Evolutionary conservation across 1,140 invertebrate species (phyloP).

Genomic region (Hydropsyche tenuis): DNA sequence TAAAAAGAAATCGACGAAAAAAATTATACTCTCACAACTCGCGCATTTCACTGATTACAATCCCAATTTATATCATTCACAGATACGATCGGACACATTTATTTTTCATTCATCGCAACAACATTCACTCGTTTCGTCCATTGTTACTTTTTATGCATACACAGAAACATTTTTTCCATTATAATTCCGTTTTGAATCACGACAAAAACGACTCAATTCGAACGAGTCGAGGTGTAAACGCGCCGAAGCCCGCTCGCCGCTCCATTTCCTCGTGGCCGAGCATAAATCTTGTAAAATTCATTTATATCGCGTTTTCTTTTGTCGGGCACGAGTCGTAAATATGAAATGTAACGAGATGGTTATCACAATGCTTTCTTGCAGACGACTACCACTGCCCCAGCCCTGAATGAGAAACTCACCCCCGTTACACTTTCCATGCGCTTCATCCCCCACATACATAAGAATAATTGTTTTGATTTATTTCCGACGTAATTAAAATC

Average conservation of each 20-base stretch:
- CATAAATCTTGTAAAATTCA: constrained; percentile 24
- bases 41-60: neutral
- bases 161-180: too few species aligned
- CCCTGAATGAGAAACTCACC: neutral
- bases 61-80: neutral
- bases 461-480: constrained; percentile 43
- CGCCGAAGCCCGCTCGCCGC: neutral
- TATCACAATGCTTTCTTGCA: constrained; percentile 27
- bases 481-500: constrained; percentile 35
- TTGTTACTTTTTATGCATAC: too few species aligned
- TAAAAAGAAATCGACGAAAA: neutral
- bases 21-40: neutral
- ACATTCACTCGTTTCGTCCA: neutral
- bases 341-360: constrained; percentile 31
- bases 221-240: constrained; percentile 19
- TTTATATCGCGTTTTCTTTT: constrained; percentile 19
- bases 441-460: neutral
- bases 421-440: neutral
- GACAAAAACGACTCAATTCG: constrained; percentile 8
- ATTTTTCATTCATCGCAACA: neutral
- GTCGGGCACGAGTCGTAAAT: constrained; percentile 21
- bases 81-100: neutral
- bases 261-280: neutral
- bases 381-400: neutral
- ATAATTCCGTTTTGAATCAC: too few species aligned